Percentiles rank a stretch among this genome's conserved stretches.
phyloP scores from a whole-genome alignment of 1,140 invertebrate species.

The Drosophila punjabiensis region DNA sequence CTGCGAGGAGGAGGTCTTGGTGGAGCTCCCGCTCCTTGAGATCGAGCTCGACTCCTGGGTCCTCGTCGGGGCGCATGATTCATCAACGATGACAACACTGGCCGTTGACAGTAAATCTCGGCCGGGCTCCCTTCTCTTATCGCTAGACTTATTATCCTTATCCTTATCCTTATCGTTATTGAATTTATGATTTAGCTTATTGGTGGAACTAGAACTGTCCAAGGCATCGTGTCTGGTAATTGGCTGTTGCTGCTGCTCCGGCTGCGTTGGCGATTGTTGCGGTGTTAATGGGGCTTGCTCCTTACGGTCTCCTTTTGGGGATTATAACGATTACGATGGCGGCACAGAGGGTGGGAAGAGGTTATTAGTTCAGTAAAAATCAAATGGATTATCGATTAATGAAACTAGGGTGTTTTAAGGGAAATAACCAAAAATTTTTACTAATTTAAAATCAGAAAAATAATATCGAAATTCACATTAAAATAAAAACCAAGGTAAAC shows the following conservation, averaged over 20 bases:
- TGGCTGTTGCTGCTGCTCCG: conserved; percentile 43
- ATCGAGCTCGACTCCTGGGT: conserved; percentile 30
- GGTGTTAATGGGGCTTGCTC: conserved; percentile 70
- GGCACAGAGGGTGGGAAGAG: conserved; percentile 3
- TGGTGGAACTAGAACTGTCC: conserved; percentile 72
- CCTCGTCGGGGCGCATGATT: conserved; percentile 60
- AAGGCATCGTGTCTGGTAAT: conserved; percentile 71
- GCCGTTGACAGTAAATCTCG: conserved; percentile 56
- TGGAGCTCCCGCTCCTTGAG: conserved; percentile 27
- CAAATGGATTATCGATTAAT: conserved; percentile 7
- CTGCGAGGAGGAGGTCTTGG: conserved; percentile 53
- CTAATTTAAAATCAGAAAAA: not conserved
- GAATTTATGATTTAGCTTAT: conserved; percentile 77
- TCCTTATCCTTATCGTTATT: conserved; percentile 66
- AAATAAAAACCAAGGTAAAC: no score
- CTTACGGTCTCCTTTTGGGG: conserved; percentile 66
- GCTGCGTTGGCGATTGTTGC: conserved; percentile 40
- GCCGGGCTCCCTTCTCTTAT: conserved; percentile 41
- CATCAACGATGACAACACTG: conserved; percentile 58
- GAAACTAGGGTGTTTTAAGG: not conserved
- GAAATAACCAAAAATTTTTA: not conserved
- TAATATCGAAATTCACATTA: no score
- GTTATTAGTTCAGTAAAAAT: conserved; percentile 38
- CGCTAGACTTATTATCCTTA: conserved; percentile 48
- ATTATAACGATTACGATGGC: conserved; percentile 4